Evolutionary conservation across 1,140 invertebrate species (phyloP).

Genomic region (Drosophila seguyi): DNA sequence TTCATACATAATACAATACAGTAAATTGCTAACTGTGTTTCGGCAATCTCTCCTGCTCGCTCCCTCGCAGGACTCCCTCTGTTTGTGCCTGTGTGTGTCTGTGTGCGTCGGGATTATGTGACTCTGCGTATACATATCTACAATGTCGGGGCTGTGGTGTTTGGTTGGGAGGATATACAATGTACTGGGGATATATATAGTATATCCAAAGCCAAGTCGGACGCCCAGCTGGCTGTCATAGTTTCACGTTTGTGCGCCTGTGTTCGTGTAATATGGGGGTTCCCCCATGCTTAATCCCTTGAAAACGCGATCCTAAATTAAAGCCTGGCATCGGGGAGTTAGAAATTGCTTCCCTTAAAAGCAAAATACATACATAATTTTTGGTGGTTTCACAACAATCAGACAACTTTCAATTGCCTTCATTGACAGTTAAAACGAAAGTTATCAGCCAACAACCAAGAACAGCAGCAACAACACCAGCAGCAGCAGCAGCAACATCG

Average conservation of each 20-base stretch:
- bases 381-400: slow-evolving; percentile 28
- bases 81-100: slow-evolving; percentile 31
- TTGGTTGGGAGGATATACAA: slow-evolving; percentile 11
- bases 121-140: slow-evolving; percentile 50
- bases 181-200: slow-evolving; percentile 10
- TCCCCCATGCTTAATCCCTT: slow-evolving; percentile 4
- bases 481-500: slow-evolving; percentile 27
- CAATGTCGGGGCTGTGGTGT: slow-evolving; percentile 20
- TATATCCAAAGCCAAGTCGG: slow-evolving; percentile 29
- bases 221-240: slow-evolving; percentile 71
- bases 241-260: slow-evolving; percentile 46
- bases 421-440: slow-evolving; percentile 69
- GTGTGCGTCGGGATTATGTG: slow-evolving; percentile 64
- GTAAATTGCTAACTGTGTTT: slow-evolving; percentile 66
- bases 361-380: not conserved
- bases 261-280: slow-evolving; percentile 9
- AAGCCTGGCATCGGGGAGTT: not conserved
- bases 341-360: slow-evolving; percentile 17
- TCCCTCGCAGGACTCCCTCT: slow-evolving; percentile 10
- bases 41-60: slow-evolving; percentile 18
- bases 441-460: slow-evolving; percentile 51
- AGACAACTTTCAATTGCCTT: slow-evolving; percentile 69
- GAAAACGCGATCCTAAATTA: slow-evolving; percentile 1
- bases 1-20: slow-evolving; percentile 67
- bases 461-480: slow-evolving; percentile 30